Evolutionary conservation across 2,888 invertebrate species (phyloP).

Genomic region (Cyclophora albipunctata): DNA sequence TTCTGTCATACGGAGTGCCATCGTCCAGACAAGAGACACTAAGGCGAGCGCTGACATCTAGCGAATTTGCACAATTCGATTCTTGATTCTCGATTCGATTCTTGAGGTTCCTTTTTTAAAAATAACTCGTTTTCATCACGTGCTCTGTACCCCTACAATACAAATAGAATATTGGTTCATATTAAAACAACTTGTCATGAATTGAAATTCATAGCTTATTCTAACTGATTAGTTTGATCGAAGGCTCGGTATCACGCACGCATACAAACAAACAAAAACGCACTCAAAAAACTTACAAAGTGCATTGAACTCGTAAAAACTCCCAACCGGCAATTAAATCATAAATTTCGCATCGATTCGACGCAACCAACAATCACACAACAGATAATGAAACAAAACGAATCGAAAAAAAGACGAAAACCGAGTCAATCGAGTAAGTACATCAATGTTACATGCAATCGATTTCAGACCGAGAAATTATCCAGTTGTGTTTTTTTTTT

Average conservation of each 20-base stretch:
- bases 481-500: conserved; percentile 11
- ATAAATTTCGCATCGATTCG: conserved; percentile 68
- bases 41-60: too few relatives aligned
- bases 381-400: conserved; percentile 68
- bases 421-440: conserved; percentile 29
- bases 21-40: too few relatives aligned
- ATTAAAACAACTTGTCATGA: too few relatives aligned
- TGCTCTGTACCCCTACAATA: too few relatives aligned
- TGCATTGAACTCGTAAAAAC: conserved; percentile 37
- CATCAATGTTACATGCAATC: conserved; percentile 53
- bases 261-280: conserved; percentile 10
- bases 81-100: too few relatives aligned
- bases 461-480: conserved; percentile 51
- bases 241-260: conserved; percentile 10
- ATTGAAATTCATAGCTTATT: too few relatives aligned
- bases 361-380: conserved; percentile 71
- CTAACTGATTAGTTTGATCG: too few relatives aligned
- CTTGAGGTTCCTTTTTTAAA: too few relatives aligned
- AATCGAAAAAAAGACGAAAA: conserved; percentile 40
- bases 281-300: conserved; percentile 16
- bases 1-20: too few relatives aligned
- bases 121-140: too few relatives aligned
- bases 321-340: conserved; percentile 67
- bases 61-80: too few relatives aligned
- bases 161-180: too few relatives aligned